Base-by-base conservation (phyloP, 2,797 vertebrate species). In the Dermochelys coriacea region DNA sequence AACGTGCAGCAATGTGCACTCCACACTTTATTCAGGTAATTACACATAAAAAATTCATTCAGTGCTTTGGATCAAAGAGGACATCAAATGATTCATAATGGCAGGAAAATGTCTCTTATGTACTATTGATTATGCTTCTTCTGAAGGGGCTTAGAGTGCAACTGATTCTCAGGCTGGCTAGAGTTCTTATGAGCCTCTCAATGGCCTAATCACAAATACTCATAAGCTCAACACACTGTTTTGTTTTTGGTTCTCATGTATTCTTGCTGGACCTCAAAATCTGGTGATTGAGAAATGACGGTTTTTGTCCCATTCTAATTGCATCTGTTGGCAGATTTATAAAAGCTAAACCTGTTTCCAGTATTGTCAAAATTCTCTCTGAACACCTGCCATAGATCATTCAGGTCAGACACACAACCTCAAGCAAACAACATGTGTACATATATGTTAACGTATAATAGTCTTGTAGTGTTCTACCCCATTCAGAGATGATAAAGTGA, bases 1-100 rank as follows among this genome's bases (percentile, higher is more conserved):
- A 61, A 64, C 37, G 64, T 52, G 55, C 61, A 19, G 68, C 68
- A 93, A 82, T 27, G 51, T 85, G 85, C 85, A 95, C 89, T 64
- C 16, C 29, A 50, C 12, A 29, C 57, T 78, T 75, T 71, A 55
- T 71, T 88, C 49, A 85, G 92, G n/a, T 41, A 87, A 86, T 64
- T 57, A 23, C 6, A 15, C 37, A 68, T 77, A 57, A 94, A 96
- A 85, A 92, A 93, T 91, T 84, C n/a, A 85, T 94, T 85, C 68
- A 8, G 25, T 25, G 41, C 50, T 59, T 95, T 79, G 31, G 64
- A 92, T 90, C 87, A 75, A 81, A 86, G 80, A 96, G 89, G 84
- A 91, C 64, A 79, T 82, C 87, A 95, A 92, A 77, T 77, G 37
- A 83, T 82, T 97, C 61, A 59, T 52, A 79, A 82, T 31, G 27